Conservation (phyloP, 2,113 vertebrate species). For the Tupaia chinensis region DNA sequence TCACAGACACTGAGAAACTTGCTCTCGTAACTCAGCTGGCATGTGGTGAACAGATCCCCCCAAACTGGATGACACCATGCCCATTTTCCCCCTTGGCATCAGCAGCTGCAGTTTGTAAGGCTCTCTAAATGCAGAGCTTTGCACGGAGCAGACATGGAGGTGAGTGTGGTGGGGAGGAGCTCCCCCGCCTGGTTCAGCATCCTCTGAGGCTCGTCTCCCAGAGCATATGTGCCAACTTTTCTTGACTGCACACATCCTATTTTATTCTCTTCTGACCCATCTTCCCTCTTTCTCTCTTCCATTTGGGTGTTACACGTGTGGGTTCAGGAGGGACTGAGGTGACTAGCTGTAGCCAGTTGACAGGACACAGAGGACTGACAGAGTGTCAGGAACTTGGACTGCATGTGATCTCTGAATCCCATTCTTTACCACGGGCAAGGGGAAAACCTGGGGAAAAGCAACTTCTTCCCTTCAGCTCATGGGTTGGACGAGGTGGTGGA, state of each 20-base stretch:
- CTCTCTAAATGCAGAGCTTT: neutral
- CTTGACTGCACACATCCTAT: neutral
- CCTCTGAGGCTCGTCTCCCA: neutral
- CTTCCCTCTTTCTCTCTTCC: neutral
- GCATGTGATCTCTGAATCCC: neutral
- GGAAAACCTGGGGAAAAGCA: neutral
- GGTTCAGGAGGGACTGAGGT: neutral
- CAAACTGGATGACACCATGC: neutral
- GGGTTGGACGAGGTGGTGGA: neutral
- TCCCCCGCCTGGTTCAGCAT: fast-evolving
- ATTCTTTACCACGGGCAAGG: neutral
- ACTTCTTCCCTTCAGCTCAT: neutral
- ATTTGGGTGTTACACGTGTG: neutral
- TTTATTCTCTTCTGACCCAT: neutral
- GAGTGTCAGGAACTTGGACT: neutral
- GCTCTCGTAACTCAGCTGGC: neutral
- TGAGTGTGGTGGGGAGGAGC: fast-evolving
- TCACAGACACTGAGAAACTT: neutral
- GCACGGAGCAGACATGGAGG: neutral
- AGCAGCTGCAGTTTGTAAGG: neutral
- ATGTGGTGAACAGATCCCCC: neutral
- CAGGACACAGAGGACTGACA: neutral
- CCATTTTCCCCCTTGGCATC: neutral
- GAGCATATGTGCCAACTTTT: neutral
- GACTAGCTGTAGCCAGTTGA: neutral